phyloP scores from a whole-genome alignment of 2,888 invertebrate genomes.

The Andrena camellia region DNA sequence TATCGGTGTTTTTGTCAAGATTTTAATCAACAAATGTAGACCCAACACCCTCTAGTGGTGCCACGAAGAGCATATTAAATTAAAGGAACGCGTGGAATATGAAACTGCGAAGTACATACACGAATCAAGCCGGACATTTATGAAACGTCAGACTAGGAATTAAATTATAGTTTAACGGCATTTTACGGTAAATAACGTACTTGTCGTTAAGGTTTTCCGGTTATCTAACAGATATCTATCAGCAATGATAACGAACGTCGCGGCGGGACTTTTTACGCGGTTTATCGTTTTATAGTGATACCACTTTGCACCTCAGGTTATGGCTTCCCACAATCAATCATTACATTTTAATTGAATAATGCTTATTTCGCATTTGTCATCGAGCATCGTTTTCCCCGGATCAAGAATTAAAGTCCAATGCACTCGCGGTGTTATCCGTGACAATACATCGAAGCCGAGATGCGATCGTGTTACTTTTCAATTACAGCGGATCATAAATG shows the following conservation, averaged over 20 bases:
- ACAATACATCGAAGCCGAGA: slow-evolving; percentile 12
- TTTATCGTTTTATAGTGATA: slow-evolving; percentile 38
- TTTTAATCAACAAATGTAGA: slow-evolving; percentile 21
- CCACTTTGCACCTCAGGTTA: slow-evolving; percentile 74
- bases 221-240: slow-evolving; percentile 3
- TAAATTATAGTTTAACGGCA: slow-evolving; percentile 56
- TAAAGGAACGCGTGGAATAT: slow-evolving; percentile 64
- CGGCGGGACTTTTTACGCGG: slow-evolving; percentile 21
- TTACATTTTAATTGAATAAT: slow-evolving; percentile 58
- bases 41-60: slow-evolving; percentile 53
- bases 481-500: slow-evolving; percentile 19
- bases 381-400: not conserved
- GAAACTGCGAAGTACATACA: slow-evolving; percentile 54
- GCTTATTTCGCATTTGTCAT: slow-evolving; percentile 16
- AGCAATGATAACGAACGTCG: slow-evolving; percentile 5
- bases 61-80: slow-evolving; percentile 40
- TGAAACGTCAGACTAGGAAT: slow-evolving; percentile 68
- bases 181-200: slow-evolving; percentile 59
- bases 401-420: not conserved
- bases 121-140: slow-evolving; percentile 68
- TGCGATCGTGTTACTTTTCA: slow-evolving; percentile 21
- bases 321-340: slow-evolving; percentile 55
- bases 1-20: not conserved
- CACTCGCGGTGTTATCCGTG: slow-evolving; percentile 5
- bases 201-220: slow-evolving; percentile 2